These are phyloP conservation scores for Drosophila nigricruria DNA, from an alignment of 2,888 invertebrate species.

Conservation along the genomic window DNA sequence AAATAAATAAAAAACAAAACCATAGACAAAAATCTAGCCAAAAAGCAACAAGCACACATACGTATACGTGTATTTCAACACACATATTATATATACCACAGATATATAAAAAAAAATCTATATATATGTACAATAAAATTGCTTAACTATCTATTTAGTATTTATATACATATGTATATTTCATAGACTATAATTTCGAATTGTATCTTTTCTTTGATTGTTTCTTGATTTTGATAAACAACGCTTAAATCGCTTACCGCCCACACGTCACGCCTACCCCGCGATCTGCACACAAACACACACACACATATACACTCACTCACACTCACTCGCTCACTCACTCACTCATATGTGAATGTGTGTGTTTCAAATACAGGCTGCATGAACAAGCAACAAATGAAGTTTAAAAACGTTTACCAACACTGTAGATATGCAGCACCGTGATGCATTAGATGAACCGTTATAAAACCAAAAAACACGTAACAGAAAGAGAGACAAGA, in stretches of 20 bases:
- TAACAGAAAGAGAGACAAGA: constrained; percentile 12
- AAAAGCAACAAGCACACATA: constrained; percentile 47
- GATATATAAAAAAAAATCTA: constrained; percentile 15
- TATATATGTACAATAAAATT: constrained; percentile 50
- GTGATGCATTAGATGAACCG: constrained; percentile 22
- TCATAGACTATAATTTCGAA: constrained; percentile 49
- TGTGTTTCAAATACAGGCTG: constrained; percentile 66
- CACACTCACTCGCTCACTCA: constrained; percentile 2
- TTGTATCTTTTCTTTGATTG: constrained; percentile 75
- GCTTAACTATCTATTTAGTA: constrained; percentile 23
- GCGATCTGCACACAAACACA: constrained; percentile 35
- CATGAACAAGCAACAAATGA: constrained; percentile 81
- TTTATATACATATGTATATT: constrained; percentile 33
- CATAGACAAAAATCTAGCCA: constrained; percentile 31
- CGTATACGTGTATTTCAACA: constrained; percentile 28
- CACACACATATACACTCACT: constrained; percentile 2
- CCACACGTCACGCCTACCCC: constrained; percentile 59
- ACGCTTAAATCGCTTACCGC: constrained; percentile 65
- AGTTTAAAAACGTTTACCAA: constrained; percentile 54
- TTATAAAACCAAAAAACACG: constrained; percentile 5
- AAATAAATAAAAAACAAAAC: constrained; percentile 3
- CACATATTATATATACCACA: constrained; percentile 26
- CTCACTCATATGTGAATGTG: constrained; percentile 8
- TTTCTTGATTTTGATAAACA: constrained; percentile 63
- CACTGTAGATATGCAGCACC: constrained; percentile 48